These are phyloP conservation scores for Centropus bengalensis DNA, from an alignment of 2,113 vertebrate species.

Conservation along the genomic window DNA sequence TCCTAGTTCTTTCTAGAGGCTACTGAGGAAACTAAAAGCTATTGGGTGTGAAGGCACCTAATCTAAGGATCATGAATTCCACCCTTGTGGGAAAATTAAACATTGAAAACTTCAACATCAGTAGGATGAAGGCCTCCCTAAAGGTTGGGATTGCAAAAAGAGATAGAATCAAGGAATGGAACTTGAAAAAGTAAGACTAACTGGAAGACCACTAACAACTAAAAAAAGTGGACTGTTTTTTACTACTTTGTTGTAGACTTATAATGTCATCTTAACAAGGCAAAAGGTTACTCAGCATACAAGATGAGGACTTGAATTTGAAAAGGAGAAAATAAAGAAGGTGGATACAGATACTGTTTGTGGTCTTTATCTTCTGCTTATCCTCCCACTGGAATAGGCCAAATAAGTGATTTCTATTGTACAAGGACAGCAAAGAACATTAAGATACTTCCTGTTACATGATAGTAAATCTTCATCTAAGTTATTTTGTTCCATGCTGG, in stretches of 20 bases:
- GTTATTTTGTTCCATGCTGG: neutral
- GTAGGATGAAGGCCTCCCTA: neutral
- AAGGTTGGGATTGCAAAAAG: neutral
- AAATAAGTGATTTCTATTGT: neutral
- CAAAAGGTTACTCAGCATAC: neutral
- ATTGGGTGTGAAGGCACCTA: neutral
- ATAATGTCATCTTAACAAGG: neutral
- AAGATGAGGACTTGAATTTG: neutral
- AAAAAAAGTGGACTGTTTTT: neutral
- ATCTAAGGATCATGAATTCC: neutral
- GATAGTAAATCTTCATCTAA: slow-evolving; percentile 11
- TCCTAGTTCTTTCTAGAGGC: neutral
- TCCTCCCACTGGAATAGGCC: neutral
- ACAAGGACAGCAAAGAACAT: neutral
- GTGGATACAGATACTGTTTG: neutral
- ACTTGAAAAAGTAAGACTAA: neutral
- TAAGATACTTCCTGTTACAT: neutral
- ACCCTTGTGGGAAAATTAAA: neutral
- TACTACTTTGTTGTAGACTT: neutral
- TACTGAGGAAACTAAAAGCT: neutral
- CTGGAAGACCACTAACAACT: neutral
- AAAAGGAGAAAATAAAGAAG: neutral
- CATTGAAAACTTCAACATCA: neutral
- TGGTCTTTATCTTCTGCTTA: neutral
- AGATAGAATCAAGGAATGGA: neutral